These are phyloP conservation scores for Osedax frankpressi DNA, from an alignment of 2,888 invertebrate species.

Conservation along the genomic window DNA sequence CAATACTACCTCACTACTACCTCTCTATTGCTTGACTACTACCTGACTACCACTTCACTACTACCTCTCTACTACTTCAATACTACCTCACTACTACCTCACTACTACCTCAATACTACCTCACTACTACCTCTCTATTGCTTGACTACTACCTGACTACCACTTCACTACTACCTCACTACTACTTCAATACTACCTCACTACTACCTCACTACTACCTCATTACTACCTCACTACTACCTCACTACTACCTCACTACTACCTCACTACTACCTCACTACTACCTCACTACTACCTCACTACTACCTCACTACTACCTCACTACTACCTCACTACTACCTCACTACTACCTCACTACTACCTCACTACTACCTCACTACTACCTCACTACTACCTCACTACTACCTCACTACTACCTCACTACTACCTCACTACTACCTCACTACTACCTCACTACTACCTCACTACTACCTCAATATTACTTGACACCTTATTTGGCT, in stretches of 20 bases:
- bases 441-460: neutral
- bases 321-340: neutral
- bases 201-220: neutral
- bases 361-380: neutral
- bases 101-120: too few relatives aligned
- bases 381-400: neutral
- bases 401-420: neutral
- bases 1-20: neutral
- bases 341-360: neutral
- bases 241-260: too few relatives aligned
- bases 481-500: neutral
- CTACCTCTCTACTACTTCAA: neutral
- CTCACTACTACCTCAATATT: neutral
- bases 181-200: neutral
- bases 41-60: neutral
- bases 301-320: too few relatives aligned
- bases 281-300: too few relatives aligned
- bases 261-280: too few relatives aligned
- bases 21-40: neutral
- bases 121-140: too few relatives aligned
- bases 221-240: neutral
- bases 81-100: neutral
- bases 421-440: neutral
- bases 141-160: too few relatives aligned
- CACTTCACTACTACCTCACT: neutral